Evolutionary conservation across 2,888 invertebrate species (phyloP), one percentile per base, ranked within the genome.

Genomic region (Heliconius ethilla): DNA sequence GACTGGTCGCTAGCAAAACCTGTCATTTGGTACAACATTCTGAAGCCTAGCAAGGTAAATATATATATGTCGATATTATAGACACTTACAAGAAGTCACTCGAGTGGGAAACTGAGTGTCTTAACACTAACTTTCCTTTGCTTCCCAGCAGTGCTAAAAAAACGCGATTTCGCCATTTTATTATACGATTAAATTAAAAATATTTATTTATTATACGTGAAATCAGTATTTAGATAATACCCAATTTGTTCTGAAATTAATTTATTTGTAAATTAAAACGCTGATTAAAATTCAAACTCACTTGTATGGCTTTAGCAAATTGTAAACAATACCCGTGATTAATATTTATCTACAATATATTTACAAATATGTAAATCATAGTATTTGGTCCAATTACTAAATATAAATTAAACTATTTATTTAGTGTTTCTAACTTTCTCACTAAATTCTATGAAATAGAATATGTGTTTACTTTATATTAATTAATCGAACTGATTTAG

Each of bases 1-100:
- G 89, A 92, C 79, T 90, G 90, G 89, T 86, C 85, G 1, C 88
- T 89, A 27, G 80, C 84, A 4, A 84, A 81, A 18, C 81, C 83
- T 37, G 82, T 81, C 18, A 83, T 82, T 22, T 96, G 96, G 96
- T 87, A 85, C 63, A 91, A 87, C 25, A 88, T 96, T 78, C 84
- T 96, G 65, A 90, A 91, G 33, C 90, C 92, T 25, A 92, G 91
- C 74, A 96, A 95, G 93, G 96, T 96, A 51, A 51, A 45, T 18
- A 45, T 45, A 88, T 87, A 82, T 66, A n/a, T 73, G 33, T 70
- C 25, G 7, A 18, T 6, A 75, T 76, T 27, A 18, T 75, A 51
- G 7, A 55, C 22, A 22, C 18, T 51, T 51, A 51, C 18, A 18
- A 55, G 5, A 18, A 25, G 3, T 25, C 62, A 25, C 10, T 59